Base-by-base conservation (phyloP, 2,113 vertebrate genomes). In the Riparia riparia region DNA sequence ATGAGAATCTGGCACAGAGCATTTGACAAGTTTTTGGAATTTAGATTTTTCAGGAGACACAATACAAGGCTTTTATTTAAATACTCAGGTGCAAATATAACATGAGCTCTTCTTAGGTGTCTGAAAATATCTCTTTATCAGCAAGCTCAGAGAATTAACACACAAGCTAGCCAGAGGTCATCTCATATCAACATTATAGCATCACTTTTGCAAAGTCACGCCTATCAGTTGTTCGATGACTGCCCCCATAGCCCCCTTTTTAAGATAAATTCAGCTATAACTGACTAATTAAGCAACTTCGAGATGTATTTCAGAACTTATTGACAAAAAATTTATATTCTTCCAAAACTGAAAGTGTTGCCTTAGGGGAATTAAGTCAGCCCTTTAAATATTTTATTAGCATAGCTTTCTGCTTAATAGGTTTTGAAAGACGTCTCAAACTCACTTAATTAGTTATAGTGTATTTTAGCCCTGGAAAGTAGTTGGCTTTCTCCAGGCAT, bases 351-450 rank as follows among this genome's bases (percentile, higher is more conserved):
- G 71, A 93, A 95, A 96, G 44, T 80, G 71, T 93, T 94, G 91
- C 93, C 83, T 91, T 91, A 80, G 81, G 93, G 95, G 93, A 95
- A 95, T 94, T 93, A 95, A 94, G 32, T 76, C 64, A 77, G 51
- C 64, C 57, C 86, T 83, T 96, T 94, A 90, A 89, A 92, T 86
- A 90, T 90, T 93, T 96, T 82, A 94, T 79, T 39, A 92, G 60
- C 41, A 20, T 70, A 83, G 58, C 82, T 92, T 94, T 93, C 92
- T 93, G 78, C 72, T 92, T 91, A 93, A 93, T 87, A 83, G 78
- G 14, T 95, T 90, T 92, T 96, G 96, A 96, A 96, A 92, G 76
- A 84, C 6, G 32, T 91, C 90, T 97, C 89, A 84, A 84, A 81
- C n/a, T 76, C 74, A 70, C 60, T 96, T 93, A 89, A 68, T 92